These are phyloP conservation scores for Crematogaster levior DNA, from an alignment of 2,888 invertebrate species.

Conservation along the genomic window DNA sequence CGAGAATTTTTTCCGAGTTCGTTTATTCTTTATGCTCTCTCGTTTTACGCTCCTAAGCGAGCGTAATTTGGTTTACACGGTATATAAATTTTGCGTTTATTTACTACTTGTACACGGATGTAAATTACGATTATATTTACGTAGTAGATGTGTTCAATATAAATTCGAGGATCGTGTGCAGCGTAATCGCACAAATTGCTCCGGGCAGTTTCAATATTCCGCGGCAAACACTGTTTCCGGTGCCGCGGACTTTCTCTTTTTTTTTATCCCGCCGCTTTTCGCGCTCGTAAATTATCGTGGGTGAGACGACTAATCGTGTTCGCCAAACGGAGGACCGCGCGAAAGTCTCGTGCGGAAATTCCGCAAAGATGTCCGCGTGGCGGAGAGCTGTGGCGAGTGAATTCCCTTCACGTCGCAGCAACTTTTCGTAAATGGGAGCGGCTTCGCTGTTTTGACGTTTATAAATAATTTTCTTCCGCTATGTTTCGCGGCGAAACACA, in stretches of 20 bases:
- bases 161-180: constrained; percentile 23
- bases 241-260: constrained; percentile 21
- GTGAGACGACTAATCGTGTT: constrained; percentile 64
- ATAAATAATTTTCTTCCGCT: constrained; percentile 65
- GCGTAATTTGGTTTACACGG: constrained; percentile 19
- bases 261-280: constrained; percentile 37
- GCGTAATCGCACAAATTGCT: constrained; percentile 12
- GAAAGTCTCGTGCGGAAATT: constrained; percentile 44
- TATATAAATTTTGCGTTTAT: constrained; percentile 32
- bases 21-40: constrained; percentile 18
- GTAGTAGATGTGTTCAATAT: neutral
- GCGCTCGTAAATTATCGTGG: constrained; percentile 61
- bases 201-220: constrained; percentile 35
- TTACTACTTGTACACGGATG: neutral
- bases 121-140: constrained; percentile 39
- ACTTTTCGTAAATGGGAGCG: constrained; percentile 55
- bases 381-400: constrained; percentile 47
- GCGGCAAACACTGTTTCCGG: constrained; percentile 14
- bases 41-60: constrained; percentile 18
- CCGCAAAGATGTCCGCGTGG: constrained; percentile 30
- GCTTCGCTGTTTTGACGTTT: constrained; percentile 60
- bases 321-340: constrained; percentile 61
- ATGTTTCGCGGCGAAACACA: constrained; percentile 35
- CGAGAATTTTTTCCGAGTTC: constrained; percentile 18
- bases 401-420: constrained; percentile 58